Conservation (phyloP, 2,113 vertebrate genomes). For the Pedionomus torquatus region DNA sequence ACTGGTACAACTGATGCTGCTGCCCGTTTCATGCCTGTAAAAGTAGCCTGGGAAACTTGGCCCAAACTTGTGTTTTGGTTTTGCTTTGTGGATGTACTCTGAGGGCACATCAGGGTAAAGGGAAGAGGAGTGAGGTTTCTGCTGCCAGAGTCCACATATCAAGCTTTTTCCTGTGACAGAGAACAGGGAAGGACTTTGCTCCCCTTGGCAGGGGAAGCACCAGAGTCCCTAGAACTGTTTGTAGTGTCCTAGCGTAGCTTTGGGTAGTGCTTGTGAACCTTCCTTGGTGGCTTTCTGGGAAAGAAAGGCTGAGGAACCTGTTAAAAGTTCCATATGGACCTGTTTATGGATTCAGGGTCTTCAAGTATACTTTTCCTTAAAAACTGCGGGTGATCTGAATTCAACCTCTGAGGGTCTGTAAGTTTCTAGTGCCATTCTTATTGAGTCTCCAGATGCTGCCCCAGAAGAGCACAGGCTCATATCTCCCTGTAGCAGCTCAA, state of each 20-base stretch:
- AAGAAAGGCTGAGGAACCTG: background rate
- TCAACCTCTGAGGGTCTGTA: no score
- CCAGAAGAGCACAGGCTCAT: no score
- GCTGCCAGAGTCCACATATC: background rate
- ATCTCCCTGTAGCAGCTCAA: background rate
- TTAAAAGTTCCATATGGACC: background rate
- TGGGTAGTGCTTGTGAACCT: background rate
- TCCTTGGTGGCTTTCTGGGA: background rate
- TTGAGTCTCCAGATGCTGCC: background rate
- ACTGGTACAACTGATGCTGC: background rate
- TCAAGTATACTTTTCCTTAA: no score
- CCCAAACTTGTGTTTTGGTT: background rate
- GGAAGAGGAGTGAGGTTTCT: background rate
- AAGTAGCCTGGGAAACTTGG: background rate
- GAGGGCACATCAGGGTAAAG: background rate
- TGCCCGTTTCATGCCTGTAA: rapidly evolving
- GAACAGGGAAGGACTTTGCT: background rate
- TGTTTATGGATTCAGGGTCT: background rate
- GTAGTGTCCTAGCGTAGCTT: background rate
- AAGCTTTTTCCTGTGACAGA: rapidly evolving
- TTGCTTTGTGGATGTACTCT: background rate
- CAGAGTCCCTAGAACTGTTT: background rate
- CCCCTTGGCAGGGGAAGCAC: background rate
- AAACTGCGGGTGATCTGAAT: no score
- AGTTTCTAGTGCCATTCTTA: background rate